Conservation (phyloP, 2,888 invertebrate genomes). For the Drosophila nigritarsus region DNA sequence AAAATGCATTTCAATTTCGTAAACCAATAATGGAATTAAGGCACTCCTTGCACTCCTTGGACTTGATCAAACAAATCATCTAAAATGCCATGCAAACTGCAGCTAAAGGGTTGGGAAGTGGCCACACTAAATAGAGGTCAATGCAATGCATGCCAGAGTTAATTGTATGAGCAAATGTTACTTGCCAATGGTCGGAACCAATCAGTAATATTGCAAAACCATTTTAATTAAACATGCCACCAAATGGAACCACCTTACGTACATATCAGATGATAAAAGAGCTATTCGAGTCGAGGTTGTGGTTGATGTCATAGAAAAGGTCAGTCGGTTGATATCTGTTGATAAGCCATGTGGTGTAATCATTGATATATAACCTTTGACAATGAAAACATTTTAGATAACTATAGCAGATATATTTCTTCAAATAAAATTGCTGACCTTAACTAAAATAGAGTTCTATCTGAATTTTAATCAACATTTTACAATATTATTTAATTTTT, state of each 20-base stretch:
- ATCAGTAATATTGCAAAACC: conserved; percentile 41
- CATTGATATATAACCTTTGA: background rate
- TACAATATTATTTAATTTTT: background rate
- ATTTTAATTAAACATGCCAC: conserved; percentile 39
- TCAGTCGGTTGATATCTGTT: background rate
- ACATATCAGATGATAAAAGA: conserved; percentile 5
- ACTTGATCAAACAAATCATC: conserved; percentile 70
- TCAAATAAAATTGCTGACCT: too few species aligned
- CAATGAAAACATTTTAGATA: background rate
- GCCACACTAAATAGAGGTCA: conserved; percentile 63
- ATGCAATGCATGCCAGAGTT: conserved; percentile 52
- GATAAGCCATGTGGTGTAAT: background rate
- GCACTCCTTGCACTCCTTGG: background rate
- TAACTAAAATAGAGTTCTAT: too few species aligned
- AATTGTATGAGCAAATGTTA: conserved; percentile 20
- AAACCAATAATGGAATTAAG: conserved; percentile 56
- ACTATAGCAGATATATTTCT: background rate
- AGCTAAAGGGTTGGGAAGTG: conserved; percentile 38
- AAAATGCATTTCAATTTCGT: conserved; percentile 66
- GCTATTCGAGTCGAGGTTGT: background rate
- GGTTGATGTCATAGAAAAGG: background rate
- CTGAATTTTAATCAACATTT: background rate
- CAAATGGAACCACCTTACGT: conserved; percentile 33
- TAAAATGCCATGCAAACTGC: conserved; percentile 75
- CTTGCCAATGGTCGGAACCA: conserved; percentile 42